phyloP scores from a whole-genome alignment of 2,888 invertebrate genomes.

The Sphinx pinastri region DNA sequence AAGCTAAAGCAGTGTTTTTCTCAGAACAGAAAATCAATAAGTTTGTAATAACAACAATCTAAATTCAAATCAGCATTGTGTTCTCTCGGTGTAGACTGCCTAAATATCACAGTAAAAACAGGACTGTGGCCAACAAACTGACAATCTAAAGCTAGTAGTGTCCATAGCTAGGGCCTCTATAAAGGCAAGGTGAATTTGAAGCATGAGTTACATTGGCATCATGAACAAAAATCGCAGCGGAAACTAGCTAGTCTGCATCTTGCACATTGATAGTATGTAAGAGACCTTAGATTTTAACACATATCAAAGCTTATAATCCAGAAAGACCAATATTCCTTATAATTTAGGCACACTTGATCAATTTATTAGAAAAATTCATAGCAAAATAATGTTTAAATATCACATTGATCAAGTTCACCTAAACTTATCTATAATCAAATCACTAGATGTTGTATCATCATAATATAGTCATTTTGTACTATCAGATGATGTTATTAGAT shows the following conservation, averaged over 20 bases:
- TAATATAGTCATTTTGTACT: neutral
- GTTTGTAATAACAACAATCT: too few relatives aligned
- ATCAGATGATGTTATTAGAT: neutral
- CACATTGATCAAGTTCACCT: conserved; percentile 10
- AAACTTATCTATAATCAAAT: neutral
- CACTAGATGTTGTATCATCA: conserved; percentile 1
- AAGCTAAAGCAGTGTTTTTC: too few relatives aligned
- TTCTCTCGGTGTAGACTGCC: neutral
- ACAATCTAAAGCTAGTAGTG: neutral
- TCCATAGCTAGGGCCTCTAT: neutral
- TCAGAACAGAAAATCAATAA: too few relatives aligned
- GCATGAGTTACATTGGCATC: too few relatives aligned
- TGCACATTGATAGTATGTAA: too few relatives aligned
- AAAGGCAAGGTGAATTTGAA: too few relatives aligned
- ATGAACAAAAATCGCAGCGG: too few relatives aligned
- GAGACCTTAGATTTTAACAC: neutral
- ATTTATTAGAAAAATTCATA: neutral
- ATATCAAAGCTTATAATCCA: neutral
- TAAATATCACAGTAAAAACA: neutral
- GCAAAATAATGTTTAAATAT: neutral
- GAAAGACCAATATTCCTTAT: neutral
- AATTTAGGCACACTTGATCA: conserved; percentile 17
- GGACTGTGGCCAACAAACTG: neutral
- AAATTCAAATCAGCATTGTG: too few relatives aligned
- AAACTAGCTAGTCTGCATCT: too few relatives aligned